Evolutionary conservation across 1,140 invertebrate species (phyloP).

Genomic region (Brachionus rotundiformis): DNA sequence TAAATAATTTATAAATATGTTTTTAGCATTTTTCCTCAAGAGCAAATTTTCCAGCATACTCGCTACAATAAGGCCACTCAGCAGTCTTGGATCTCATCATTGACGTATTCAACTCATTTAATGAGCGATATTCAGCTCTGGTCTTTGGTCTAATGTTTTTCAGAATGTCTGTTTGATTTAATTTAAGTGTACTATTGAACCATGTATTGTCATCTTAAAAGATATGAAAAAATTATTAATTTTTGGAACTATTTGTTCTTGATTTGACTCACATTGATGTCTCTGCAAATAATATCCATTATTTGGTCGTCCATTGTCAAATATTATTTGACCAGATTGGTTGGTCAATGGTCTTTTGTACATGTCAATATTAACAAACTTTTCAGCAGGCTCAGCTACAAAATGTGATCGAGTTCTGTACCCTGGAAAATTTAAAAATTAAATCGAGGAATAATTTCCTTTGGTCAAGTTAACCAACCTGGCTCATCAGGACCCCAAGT

Average conservation of each 20-base stretch:
- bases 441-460: not conserved
- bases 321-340: constrained; percentile 56
- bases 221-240: constrained; percentile 3
- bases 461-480: constrained; percentile 55
- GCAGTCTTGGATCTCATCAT: constrained; percentile 53
- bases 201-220: constrained; percentile 59
- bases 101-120: constrained; percentile 53
- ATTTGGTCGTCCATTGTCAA: constrained; percentile 59
- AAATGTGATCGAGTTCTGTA: constrained; percentile 58
- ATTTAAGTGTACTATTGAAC: constrained; percentile 58
- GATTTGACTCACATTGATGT: constrained; percentile 58
- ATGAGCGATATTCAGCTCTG: constrained; percentile 55
- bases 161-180: constrained; percentile 59
- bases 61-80: constrained; percentile 58
- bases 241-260: too few species aligned
- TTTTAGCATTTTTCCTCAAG: constrained; percentile 55
- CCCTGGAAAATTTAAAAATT: constrained; percentile 54
- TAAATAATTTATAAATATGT: too few species aligned
- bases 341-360: constrained; percentile 61
- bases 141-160: constrained; percentile 59
- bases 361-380: constrained; percentile 59
- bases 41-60: constrained; percentile 59
- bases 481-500: constrained; percentile 61
- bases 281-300: constrained; percentile 61
- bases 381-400: constrained; percentile 57